phyloP scores from a whole-genome alignment of 2,113 vertebrate genomes.

The Micronycteris hirsuta region DNA sequence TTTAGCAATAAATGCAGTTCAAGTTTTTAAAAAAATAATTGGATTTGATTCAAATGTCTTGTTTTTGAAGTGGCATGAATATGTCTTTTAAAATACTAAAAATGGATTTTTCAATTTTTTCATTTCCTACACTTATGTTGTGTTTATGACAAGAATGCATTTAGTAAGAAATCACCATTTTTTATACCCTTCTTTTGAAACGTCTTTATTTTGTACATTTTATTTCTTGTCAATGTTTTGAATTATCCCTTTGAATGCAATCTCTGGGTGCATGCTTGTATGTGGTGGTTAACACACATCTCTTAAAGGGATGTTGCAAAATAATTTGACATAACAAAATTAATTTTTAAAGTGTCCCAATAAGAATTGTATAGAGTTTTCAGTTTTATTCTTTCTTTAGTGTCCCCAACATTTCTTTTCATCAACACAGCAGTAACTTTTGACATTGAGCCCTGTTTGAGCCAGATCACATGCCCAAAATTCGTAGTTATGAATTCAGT shows the following conservation, averaged over 20 bases:
- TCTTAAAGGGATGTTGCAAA: not conserved
- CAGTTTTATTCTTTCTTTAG: not conserved
- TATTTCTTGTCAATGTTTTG: constrained; percentile 36
- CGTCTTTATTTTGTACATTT: constrained; percentile 52
- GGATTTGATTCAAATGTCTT: constrained; percentile 45
- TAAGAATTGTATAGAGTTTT: not conserved
- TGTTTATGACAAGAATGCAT: not conserved
- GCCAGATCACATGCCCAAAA: constrained; percentile 37
- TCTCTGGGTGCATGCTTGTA: not conserved
- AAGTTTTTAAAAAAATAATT: constrained; percentile 36
- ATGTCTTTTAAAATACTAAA: constrained; percentile 46
- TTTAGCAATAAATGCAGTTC: constrained; percentile 11
- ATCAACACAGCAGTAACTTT: constrained; percentile 30
- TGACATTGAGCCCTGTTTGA: constrained; percentile 47
- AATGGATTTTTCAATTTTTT: constrained; percentile 52
- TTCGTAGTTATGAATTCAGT: constrained; percentile 56
- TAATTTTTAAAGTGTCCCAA: constrained; percentile 16
- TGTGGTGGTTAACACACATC: not conserved
- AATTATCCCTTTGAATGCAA: constrained; percentile 42
- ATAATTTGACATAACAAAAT: not conserved
- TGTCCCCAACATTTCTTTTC: constrained; percentile 52
- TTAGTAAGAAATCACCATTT: constrained; percentile 45
- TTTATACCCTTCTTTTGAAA: constrained; percentile 44
- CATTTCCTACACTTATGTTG: constrained; percentile 26
- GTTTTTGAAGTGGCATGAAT: constrained; percentile 29